Evolutionary conservation across 92 coral and sea anemone genomes (phyloP).

Genomic region (Epizoanthus ramosus): DNA sequence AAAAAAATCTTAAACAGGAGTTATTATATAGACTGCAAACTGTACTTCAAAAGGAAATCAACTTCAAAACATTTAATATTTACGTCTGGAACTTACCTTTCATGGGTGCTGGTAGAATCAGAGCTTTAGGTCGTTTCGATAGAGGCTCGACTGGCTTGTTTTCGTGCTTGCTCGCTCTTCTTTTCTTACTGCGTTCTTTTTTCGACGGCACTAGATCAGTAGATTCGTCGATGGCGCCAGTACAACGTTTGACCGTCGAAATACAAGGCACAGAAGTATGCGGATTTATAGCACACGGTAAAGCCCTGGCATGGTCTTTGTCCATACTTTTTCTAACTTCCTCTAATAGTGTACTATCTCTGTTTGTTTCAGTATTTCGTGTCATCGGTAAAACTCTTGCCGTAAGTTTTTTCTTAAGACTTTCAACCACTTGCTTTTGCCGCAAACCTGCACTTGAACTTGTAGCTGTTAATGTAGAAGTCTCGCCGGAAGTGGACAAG

Average conservation of each 20-base stretch:
- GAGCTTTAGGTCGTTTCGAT: conserved; percentile 7
- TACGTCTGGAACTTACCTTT: conserved; percentile 18
- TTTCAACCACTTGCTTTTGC: conserved; percentile 44
- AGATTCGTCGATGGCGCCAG: neutral
- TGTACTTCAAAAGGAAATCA: too few species aligned
- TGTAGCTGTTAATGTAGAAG: neutral
- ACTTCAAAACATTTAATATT: too few species aligned
- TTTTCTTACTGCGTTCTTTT: conserved; percentile 6
- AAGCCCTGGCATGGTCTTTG: neutral
- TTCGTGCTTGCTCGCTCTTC: conserved; percentile 4
- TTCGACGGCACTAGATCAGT: neutral
- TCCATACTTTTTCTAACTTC: conserved; percentile 4
- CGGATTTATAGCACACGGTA: conserved; percentile 3
- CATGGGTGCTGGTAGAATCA: conserved; percentile 22
- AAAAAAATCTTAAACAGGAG: too few species aligned
- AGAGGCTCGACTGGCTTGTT: neutral
- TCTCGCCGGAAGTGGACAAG: conserved; percentile 1
- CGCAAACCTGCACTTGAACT: neutral
- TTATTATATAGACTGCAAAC: too few species aligned
- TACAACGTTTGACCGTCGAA: neutral
- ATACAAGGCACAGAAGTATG: neutral
- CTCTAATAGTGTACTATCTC: conserved; percentile 11
- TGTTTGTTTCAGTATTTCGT: conserved; percentile 46
- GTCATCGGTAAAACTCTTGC: conserved; percentile 87
- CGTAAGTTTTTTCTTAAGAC: conserved; percentile 64